Percentiles rank a stretch among this genome's conserved stretches.
Conservation (phyloP, 2,888 invertebrate genomes). For the Epistrophella euchroma region DNA sequence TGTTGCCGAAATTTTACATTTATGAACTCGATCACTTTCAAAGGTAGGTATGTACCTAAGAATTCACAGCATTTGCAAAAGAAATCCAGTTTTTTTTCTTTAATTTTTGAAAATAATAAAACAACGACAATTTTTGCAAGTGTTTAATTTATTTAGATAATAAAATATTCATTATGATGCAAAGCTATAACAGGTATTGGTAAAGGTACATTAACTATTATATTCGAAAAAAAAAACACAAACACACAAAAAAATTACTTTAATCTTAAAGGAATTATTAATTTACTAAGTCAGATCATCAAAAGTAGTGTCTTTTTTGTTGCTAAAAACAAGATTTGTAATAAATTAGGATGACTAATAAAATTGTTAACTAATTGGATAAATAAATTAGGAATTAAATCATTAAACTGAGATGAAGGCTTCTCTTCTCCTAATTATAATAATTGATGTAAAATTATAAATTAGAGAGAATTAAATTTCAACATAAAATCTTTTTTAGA, state of each 20-base stretch:
- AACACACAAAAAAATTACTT: slow-evolving; percentile 48
- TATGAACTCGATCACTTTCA: no score
- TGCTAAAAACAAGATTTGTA: slow-evolving; percentile 45
- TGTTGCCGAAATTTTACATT: no score
- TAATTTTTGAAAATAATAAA: not conserved
- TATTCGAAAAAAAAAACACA: slow-evolving; percentile 66
- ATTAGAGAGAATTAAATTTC: not conserved
- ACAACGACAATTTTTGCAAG: slow-evolving; percentile 11
- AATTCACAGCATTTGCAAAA: no score
- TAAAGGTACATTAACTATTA: slow-evolving; percentile 39
- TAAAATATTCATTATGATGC: slow-evolving; percentile 48
- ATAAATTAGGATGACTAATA: slow-evolving; percentile 22
- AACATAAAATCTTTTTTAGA: slow-evolving; percentile 37
- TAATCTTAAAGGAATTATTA: slow-evolving; percentile 56
- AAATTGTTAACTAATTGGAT: not conserved
- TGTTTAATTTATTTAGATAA: slow-evolving; percentile 16
- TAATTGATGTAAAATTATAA: not conserved
- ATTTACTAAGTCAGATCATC: slow-evolving; percentile 62
- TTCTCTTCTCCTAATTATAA: not conserved
- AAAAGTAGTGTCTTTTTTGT: slow-evolving; percentile 69
- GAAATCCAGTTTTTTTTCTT: no score
- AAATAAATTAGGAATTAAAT: slow-evolving; percentile 21
- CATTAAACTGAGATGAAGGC: slow-evolving; percentile 8
- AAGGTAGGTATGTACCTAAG: no score
- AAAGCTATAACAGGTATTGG: slow-evolving; percentile 48